Conservation (phyloP, 2,888 invertebrate species). For the Diplolepis rosae region DNA sequence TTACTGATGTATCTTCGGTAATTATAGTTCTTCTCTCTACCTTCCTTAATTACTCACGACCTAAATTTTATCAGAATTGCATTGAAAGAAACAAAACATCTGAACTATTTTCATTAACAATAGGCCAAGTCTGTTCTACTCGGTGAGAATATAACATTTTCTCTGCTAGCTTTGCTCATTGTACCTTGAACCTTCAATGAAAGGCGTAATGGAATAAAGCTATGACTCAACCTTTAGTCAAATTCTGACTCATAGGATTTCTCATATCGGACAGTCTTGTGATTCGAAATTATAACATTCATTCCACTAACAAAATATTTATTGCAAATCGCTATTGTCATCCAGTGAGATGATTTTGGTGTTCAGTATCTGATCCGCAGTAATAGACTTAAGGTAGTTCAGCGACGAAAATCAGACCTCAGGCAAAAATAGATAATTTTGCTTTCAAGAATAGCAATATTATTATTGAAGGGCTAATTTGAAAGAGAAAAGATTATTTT, state of each 20-base stretch:
- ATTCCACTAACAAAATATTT: too few relatives aligned
- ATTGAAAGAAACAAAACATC: neutral
- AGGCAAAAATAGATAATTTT: too few relatives aligned
- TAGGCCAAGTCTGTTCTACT: neutral
- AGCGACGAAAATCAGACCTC: too few relatives aligned
- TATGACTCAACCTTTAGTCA: conserved; percentile 15
- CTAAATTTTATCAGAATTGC: neutral
- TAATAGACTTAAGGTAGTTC: neutral
- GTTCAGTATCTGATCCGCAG: neutral
- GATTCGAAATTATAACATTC: neutral
- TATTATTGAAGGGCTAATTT: too few relatives aligned
- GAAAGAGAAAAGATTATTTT: too few relatives aligned
- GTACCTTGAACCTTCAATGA: conserved; percentile 8
- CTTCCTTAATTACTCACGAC: neutral
- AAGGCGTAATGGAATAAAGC: conserved; percentile 4
- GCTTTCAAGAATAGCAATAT: too few relatives aligned
- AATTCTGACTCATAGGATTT: neutral
- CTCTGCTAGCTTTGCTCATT: neutral
- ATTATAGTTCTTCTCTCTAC: too few relatives aligned
- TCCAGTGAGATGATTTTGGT: neutral
- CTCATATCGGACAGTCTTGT: neutral
- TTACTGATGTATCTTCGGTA: too few relatives aligned
- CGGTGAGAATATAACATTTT: conserved; percentile 4
- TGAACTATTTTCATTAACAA: neutral
- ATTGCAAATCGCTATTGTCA: neutral